These are phyloP conservation scores for Luidia sarsii DNA, from an alignment of 53 echinoderm and acorn worm species.

Conservation along the genomic window DNA sequence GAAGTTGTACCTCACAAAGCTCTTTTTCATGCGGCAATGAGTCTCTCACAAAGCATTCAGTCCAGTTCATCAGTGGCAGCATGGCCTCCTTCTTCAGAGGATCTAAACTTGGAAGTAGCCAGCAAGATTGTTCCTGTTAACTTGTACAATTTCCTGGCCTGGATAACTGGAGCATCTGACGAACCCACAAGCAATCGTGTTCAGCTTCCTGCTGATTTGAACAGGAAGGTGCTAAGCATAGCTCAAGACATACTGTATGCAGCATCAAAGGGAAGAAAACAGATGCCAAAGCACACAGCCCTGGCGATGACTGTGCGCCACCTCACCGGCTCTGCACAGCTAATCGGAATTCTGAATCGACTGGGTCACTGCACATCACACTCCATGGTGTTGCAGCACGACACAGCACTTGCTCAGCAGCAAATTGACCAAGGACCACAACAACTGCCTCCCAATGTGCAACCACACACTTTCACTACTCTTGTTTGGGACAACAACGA, in stretches of 20 bases:
- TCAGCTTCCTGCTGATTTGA: constrained; percentile 5
- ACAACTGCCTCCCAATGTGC: constrained; percentile 27
- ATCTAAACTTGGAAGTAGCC: neutral
- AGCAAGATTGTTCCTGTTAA: neutral
- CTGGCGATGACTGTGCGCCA: constrained; percentile 68
- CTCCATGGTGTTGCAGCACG: constrained; percentile 61
- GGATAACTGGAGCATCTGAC: constrained; percentile 47
- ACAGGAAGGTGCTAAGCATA: constrained; percentile 55
- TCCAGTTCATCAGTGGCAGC: neutral
- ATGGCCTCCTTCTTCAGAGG: constrained; percentile 4
- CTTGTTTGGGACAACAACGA: constrained; percentile 77
- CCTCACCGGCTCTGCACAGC: constrained; percentile 59
- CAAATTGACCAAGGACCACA: constrained; percentile 12
- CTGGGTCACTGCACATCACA: constrained; percentile 51
- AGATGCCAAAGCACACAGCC: constrained; percentile 66
- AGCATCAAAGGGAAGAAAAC: constrained; percentile 64
- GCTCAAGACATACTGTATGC: constrained; percentile 76
- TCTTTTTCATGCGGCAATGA: neutral
- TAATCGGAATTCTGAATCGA: constrained; percentile 73
- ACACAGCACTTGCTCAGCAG: constrained; percentile 56
- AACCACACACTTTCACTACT: constrained; percentile 53
- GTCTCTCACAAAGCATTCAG: neutral
- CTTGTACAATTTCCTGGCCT: constrained; percentile 69
- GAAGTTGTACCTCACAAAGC: neutral
- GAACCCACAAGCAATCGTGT: constrained; percentile 44